Evolutionary conservation across 1,140 invertebrate species (phyloP).

Genomic region (Drosophila guanche): DNA sequence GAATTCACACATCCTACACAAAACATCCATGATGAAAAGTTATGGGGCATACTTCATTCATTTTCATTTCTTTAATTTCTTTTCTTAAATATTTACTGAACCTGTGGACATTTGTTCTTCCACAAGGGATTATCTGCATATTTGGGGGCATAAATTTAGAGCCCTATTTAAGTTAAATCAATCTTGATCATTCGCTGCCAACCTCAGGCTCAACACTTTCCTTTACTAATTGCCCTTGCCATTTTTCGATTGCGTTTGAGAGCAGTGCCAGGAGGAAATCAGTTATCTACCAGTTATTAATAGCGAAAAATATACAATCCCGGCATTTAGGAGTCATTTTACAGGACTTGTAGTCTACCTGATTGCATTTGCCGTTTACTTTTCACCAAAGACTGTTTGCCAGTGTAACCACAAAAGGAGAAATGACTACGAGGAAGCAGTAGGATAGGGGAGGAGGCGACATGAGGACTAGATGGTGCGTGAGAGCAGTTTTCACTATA

Average conservation of each 20-base stretch:
- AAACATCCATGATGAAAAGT: slow-evolving; percentile 53
- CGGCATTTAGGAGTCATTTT: slow-evolving; percentile 5
- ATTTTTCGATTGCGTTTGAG: slow-evolving; percentile 28
- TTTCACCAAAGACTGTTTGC: slow-evolving; percentile 49
- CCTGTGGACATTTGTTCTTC: no score
- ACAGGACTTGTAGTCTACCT: slow-evolving; percentile 36
- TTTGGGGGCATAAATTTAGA: no score
- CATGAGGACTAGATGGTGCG: slow-evolving; percentile 48
- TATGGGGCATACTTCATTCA: no score
- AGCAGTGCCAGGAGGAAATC: slow-evolving; percentile 22
- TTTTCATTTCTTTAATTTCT: no score
- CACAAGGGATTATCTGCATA: no score
- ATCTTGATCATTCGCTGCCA: neutral
- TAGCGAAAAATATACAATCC: slow-evolving; percentile 15
- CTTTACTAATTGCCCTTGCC: slow-evolving; percentile 43
- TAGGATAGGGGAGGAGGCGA: no score
- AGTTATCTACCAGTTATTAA: slow-evolving; percentile 1
- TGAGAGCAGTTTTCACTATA: slow-evolving; percentile 45
- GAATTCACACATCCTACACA: neutral
- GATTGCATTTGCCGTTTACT: slow-evolving; percentile 45
- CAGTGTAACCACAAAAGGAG: slow-evolving; percentile 39
- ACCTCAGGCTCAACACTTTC: slow-evolving; percentile 22
- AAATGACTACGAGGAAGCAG: neutral
- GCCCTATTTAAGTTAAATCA: neutral
- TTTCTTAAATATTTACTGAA: no score